Conservation (phyloP, 2,888 invertebrate genomes). For the Rhodophaea formosa region DNA sequence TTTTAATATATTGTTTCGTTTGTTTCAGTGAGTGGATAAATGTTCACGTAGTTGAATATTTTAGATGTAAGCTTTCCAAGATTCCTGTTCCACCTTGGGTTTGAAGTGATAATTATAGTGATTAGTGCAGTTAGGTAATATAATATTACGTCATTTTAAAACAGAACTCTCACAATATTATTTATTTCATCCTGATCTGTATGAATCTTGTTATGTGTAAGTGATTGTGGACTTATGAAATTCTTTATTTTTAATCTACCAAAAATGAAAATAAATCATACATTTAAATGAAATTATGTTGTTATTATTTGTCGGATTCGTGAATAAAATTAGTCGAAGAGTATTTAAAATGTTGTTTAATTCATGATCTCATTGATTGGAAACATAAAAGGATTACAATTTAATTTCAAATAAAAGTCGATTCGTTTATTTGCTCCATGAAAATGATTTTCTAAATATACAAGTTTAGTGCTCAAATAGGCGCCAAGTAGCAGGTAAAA, state of each 20-base stretch:
- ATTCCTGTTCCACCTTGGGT: conserved; percentile 76
- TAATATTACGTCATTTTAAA: conserved; percentile 65
- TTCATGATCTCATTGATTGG: conserved; percentile 42
- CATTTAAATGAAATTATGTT: conserved; percentile 52
- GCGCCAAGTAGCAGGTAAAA: too few species aligned
- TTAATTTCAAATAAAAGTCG: conserved; percentile 12
- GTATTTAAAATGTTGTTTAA: conserved; percentile 38
- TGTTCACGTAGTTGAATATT: conserved; percentile 73
- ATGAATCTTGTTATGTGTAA: conserved; percentile 76
- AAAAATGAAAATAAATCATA: conserved; percentile 79
- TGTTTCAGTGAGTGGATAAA: conserved; percentile 67
- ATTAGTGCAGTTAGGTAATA: conserved; percentile 74
- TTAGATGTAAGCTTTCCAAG: conserved; percentile 74
- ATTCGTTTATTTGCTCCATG: conserved; percentile 14
- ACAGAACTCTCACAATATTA: conserved; percentile 72
- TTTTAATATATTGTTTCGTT: conserved; percentile 37
- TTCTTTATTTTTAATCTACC: conserved; percentile 77
- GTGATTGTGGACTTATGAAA: conserved; percentile 76
- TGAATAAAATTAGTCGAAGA: conserved; percentile 4
- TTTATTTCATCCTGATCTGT: conserved; percentile 80
- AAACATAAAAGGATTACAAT: conserved; percentile 28
- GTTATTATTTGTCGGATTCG: conserved; percentile 26
- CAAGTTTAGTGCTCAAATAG: too few species aligned
- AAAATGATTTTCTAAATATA: too few species aligned
- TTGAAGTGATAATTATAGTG: conserved; percentile 78